Evolutionary conservation across 2,797 vertebrate genomes (phyloP).

Genomic region (Nasua narica): DNA sequence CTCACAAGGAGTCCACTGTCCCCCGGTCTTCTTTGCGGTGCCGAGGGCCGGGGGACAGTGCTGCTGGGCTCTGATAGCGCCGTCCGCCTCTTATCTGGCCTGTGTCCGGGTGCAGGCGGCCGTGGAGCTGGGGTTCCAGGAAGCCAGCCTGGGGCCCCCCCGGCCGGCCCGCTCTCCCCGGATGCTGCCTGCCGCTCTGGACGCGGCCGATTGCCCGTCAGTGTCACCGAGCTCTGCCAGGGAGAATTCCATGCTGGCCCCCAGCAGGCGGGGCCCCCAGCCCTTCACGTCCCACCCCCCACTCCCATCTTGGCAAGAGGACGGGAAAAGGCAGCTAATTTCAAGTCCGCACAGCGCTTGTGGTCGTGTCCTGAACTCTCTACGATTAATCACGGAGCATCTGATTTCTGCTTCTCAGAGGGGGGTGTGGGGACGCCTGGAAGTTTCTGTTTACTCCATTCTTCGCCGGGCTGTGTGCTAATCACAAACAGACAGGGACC

Average conservation of each 20-base stretch:
- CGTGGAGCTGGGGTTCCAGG: slow-evolving; percentile 25
- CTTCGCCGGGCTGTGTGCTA: slow-evolving; percentile 53
- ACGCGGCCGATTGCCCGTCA: slow-evolving; percentile 3
- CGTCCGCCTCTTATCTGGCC: slow-evolving; percentile 31
- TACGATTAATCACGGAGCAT: slow-evolving; percentile 71
- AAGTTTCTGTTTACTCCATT: slow-evolving; percentile 64
- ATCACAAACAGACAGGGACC: slow-evolving; percentile 52
- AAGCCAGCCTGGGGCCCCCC: slow-evolving; percentile 14
- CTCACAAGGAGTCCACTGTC: neutral
- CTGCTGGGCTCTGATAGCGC: slow-evolving; percentile 40
- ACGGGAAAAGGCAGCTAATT: slow-evolving; percentile 74
- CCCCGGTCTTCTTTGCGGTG: neutral
- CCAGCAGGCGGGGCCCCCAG: slow-evolving; percentile 57
- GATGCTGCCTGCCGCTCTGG: slow-evolving; percentile 52
- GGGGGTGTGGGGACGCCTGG: slow-evolving; percentile 50
- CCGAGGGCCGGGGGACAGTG: neutral
- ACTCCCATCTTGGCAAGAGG: slow-evolving; percentile 72
- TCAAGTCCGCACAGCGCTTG: slow-evolving; percentile 70
- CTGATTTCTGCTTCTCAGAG: slow-evolving; percentile 56
- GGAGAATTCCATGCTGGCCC: slow-evolving; percentile 50
- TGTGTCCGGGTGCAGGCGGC: slow-evolving; percentile 5
- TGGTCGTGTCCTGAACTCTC: slow-evolving; percentile 78
- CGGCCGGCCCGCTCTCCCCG: neutral
- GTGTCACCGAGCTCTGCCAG: slow-evolving; percentile 43
- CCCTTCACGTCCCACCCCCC: slow-evolving; percentile 42